Base-by-base conservation (phyloP, 2,888 invertebrate genomes). In the Andrena dorsata region DNA sequence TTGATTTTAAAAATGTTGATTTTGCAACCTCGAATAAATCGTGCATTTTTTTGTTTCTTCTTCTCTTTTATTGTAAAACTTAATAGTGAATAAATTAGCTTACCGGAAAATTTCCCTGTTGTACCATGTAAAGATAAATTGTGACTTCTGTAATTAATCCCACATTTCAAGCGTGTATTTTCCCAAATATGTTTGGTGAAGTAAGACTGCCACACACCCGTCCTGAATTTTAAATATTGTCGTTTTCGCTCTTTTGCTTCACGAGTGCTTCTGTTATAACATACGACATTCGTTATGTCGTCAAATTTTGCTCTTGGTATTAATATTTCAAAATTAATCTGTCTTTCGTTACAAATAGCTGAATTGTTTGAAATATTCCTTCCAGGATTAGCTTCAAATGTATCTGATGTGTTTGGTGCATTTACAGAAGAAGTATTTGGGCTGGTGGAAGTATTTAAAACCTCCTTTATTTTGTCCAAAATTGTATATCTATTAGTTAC, bases 191-290 rank as follows among this genome's bases (percentile, higher is more conserved):
- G 49, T 49, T 49, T 49, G 4, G n/a, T 49, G 0, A 49, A n/a
- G 6, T n/a, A 49, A 6, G 49, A 49, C 49, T n/a, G 49, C 49
- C 49, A 49, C 49, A 49, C 49, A 49, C 51, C 20, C 51, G 20
- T 51, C 20, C 51, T 20, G 51, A 51, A 51, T 51, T 51, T 51
- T 51, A n/a, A 51, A 51, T 51, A n/a, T 4, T 49, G 49, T 16
- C 49, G n/a, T 49, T 49, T 49, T n/a, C 49, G 49, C n/a, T 49
- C 49, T 49, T 49, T 49, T 49, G 49, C 49, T 51, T 51, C 51
- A 51, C 51, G 20, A 51, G 51, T 51, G 51, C 20, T 20, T n/a
- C 51, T 51, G 1, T 51, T 51, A 51, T 51, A 51, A 51, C 2
- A 20, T 51, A 51, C 7, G 0, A 51, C 7, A 51, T 51, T 51